Evolutionary conservation across 2,888 invertebrate species (phyloP).

Genomic region (Pseudoips prasinana): DNA sequence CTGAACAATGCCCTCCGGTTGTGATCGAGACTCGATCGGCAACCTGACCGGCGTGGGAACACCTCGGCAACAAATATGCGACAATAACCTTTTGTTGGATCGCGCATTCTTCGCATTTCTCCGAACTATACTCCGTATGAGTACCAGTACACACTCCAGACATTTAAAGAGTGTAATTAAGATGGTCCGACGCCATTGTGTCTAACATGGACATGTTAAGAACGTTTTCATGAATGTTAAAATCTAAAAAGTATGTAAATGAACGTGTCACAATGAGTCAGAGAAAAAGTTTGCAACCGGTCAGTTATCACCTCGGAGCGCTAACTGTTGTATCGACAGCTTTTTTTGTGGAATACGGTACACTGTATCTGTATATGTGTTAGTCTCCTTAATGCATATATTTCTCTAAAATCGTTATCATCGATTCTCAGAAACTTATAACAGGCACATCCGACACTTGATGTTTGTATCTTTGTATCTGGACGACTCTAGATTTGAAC

Average conservation of each 20-base stretch:
- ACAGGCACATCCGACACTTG: conserved; percentile 23
- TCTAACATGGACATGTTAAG: conserved; percentile 42
- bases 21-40: conserved; percentile 30
- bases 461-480: conserved; percentile 35
- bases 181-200: conserved; percentile 38
- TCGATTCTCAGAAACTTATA: conserved; percentile 35
- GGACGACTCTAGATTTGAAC: conserved; percentile 38
- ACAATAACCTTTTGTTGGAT: conserved; percentile 64
- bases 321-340: conserved; percentile 45
- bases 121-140: conserved; percentile 23
- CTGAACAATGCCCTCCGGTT: conserved; percentile 33
- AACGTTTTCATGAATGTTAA: conserved; percentile 31
- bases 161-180: conserved; percentile 25
- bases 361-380: too few relatives aligned
- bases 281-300: conserved; percentile 43
- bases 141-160: conserved; percentile 10
- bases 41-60: conserved; percentile 62
- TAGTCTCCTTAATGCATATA: too few relatives aligned
- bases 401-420: conserved; percentile 8
- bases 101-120: conserved; percentile 38
- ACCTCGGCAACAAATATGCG: conserved; percentile 55
- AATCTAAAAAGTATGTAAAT: conserved; percentile 48
- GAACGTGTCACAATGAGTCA: conserved; percentile 51
- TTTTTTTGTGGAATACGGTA: conserved; percentile 22
- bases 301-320: conserved; percentile 54